Conservation (phyloP, 1,140 invertebrate genomes). For the Armadillidium nasatum region DNA sequence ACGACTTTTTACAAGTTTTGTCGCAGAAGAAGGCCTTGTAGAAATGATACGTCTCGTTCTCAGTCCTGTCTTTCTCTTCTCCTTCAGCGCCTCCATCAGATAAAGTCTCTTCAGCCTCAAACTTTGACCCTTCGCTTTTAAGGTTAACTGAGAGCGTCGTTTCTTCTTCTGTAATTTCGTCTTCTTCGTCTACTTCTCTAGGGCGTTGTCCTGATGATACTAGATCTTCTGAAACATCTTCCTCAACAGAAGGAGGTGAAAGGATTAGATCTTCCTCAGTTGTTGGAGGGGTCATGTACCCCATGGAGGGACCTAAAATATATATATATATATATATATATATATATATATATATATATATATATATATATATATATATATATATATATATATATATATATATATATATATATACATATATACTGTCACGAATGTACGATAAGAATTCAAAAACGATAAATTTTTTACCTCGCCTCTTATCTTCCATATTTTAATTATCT, state of each 20-base stretch:
- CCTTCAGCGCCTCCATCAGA: no score
- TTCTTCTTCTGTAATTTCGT: background rate
- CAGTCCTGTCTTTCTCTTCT: background rate
- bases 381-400: no score
- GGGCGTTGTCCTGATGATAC: background rate
- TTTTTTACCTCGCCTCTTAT: no score
- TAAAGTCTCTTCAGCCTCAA: no score
- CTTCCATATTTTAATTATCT: no score
- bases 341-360: no score
- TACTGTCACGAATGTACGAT: no score
- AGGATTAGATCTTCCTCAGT: background rate
- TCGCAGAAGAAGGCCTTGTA: background rate
- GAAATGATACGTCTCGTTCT: background rate
- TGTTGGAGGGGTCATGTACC: background rate
- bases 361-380: no score
- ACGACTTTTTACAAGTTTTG: background rate
- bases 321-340: no score
- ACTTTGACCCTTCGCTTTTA: background rate
- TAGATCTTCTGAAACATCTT: background rate
- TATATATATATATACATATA: no score
- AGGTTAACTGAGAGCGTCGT: background rate
- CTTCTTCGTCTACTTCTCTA: background rate
- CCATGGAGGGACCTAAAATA: background rate
- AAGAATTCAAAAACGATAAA: no score
- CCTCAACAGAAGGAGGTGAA: background rate